Percentiles rank a stretch among this genome's conserved stretches.
These are phyloP conservation scores for Orius laevigatus DNA, from an alignment of 1,140 invertebrate species.

Conservation along the genomic window DNA sequence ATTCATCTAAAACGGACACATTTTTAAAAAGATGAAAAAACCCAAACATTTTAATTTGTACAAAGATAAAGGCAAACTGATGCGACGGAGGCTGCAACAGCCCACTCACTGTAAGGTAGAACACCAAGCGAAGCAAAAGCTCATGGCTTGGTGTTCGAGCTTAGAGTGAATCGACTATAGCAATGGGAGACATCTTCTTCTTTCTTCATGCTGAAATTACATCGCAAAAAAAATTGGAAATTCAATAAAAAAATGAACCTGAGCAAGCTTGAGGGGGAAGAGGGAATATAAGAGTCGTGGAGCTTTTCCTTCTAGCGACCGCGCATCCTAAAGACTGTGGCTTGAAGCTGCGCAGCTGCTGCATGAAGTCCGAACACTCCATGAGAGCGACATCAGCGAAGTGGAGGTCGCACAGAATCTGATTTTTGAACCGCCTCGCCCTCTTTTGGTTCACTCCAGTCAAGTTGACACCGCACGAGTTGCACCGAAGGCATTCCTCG, in stretches of 20 bases:
- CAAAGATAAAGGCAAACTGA: too few relatives aligned
- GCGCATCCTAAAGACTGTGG: conserved; percentile 86
- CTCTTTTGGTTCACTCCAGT: conserved; percentile 77
- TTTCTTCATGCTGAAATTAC: neutral
- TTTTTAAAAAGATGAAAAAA: neutral
- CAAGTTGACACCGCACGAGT: conserved; percentile 81
- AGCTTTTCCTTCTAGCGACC: conserved; percentile 77
- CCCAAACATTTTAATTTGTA: too few relatives aligned
- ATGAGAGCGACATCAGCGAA: conserved; percentile 87
- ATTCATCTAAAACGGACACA: conserved; percentile 52
- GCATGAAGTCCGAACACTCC: conserved; percentile 93
- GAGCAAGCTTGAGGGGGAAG: conserved; percentile 84
- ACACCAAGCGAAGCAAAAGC: conserved; percentile 57
- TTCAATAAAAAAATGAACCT: conserved; percentile 38
- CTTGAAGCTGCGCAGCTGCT: conserved; percentile 87
- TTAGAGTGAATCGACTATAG: conserved; percentile 51
- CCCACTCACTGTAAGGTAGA: conserved; percentile 75
- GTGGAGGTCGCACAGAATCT: conserved; percentile 78
- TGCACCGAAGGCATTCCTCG: conserved; percentile 89
- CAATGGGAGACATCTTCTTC: neutral
- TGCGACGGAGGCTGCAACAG: conserved; percentile 23
- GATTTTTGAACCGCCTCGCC: conserved; percentile 58
- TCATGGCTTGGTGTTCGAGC: conserved; percentile 69
- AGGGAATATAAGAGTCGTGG: conserved; percentile 85
- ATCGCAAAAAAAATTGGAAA: neutral